Percentiles rank a stretch among this genome's conserved stretches.
Conservation (phyloP, 2,113 vertebrate genomes). For the Prunella fulvescens region DNA sequence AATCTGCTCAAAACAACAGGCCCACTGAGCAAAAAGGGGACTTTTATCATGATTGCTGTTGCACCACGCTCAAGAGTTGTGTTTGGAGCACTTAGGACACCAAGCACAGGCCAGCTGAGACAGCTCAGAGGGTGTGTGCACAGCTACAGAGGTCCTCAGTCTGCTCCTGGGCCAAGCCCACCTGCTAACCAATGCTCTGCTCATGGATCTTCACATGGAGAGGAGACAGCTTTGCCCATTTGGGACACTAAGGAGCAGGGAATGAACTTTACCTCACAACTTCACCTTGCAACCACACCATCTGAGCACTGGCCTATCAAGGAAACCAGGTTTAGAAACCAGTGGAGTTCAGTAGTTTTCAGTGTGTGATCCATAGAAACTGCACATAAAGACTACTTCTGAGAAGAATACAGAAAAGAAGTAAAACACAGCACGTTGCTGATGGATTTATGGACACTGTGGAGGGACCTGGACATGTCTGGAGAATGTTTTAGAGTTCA, state of each 20-base stretch:
- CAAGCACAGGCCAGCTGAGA: neutral
- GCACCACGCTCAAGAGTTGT: neutral
- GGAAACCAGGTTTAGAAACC: neutral
- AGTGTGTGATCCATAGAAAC: neutral
- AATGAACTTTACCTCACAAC: neutral
- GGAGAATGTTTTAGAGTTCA: neutral
- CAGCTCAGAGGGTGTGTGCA: neutral
- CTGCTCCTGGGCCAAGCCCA: neutral
- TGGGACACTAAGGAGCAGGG: neutral
- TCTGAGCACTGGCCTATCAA: neutral
- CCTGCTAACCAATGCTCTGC: rapidly evolving
- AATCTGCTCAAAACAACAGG: neutral
- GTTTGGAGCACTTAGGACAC: neutral
- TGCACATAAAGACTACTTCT: neutral
- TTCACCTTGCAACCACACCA: neutral
- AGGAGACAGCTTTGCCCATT: neutral
- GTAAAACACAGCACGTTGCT: neutral
- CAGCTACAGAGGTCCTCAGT: neutral
- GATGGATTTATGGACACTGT: neutral
- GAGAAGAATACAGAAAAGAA: neutral
- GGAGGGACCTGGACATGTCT: neutral
- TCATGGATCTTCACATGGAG: neutral
- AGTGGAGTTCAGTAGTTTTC: neutral
- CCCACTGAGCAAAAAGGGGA: neutral
- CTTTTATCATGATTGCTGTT: neutral